A percentile compares a stretch with the other conserved stretches of the same genome.
Evolutionary conservation across 2,113 vertebrate species (phyloP).

Genomic region (Sisor rabdophorus): DNA sequence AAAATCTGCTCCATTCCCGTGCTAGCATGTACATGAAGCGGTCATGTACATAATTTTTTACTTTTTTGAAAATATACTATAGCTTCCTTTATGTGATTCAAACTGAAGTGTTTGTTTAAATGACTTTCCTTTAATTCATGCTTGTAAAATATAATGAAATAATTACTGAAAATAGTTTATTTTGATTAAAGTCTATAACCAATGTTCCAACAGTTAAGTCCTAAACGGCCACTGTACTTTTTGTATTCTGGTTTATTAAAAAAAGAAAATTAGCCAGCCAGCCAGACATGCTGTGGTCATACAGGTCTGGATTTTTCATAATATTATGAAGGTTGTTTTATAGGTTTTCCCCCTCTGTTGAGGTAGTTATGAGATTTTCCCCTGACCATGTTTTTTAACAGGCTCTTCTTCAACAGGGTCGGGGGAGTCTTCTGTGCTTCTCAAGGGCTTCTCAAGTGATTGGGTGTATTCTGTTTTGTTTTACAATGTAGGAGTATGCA

Average conservation of each 20-base stretch:
- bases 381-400: conserved; percentile 15
- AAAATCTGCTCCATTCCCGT: conserved; percentile 14
- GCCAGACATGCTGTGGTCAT: background rate
- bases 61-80: background rate
- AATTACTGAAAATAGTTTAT: too few species aligned
- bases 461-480: conserved; percentile 58
- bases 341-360: too few species aligned
- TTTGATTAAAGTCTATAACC: conserved; percentile 11
- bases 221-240: background rate
- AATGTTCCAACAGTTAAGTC: conserved; percentile 8
- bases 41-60: conserved; percentile 7
- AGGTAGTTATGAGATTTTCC: background rate
- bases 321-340: background rate
- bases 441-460: background rate
- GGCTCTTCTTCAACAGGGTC: conserved; percentile 27
- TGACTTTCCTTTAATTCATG: background rate
- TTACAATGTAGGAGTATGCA: conserved; percentile 86
- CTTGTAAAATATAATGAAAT: background rate
- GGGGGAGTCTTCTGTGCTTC: conserved; percentile 19
- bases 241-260: background rate
- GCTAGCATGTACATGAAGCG: conserved; percentile 16
- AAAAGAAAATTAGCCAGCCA: background rate
- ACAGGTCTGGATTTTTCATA: conserved; percentile 24
- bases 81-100: background rate
- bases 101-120: background rate